Base-by-base conservation (phyloP, 2,888 invertebrate species). In the Priocnemis perturbator region DNA sequence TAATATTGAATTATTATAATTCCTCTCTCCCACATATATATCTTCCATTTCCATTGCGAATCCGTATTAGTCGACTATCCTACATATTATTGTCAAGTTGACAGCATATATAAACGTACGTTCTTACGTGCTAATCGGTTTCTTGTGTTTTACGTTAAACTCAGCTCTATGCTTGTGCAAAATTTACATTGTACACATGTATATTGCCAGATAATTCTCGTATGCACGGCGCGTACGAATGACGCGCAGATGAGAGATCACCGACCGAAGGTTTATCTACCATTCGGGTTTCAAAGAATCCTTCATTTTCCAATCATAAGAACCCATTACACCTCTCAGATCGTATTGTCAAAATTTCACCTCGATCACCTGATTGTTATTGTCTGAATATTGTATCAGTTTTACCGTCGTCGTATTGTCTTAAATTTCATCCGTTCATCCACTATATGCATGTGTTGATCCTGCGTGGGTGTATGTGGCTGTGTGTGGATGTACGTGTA, bases 71-170 rank as follows among this genome's bases (percentile, higher is more conserved):
- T 75, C 79, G 69, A 72, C 81, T 85, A 85, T 70, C 69, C 78
- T 85, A 85, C 80, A 72, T 81, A 78, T 89, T 89, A 89, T 88
- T 89, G 89, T 89, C 88, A 84, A 87, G 79, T 84, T 83, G 85
- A 89, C 89, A 88, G 89, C 88, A 88, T 87, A 84, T 83, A 85
- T 81, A 78, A 80, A 81, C 77, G 76, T 82, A 77, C 68, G 57
- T 78, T 61, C 72, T 80, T 81, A 80, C 65, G 60, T 37, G 63
- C 66, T 78, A 77, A 37, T 69, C 66, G 64, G 68, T 19, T 19
- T 53, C 26, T 9, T 26, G 23, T 23, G 30, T 55, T 19, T 45
- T 58, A 60, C 20, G 26, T 50, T 50, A 60, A 60, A 60, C 50
- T 48, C 30, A 60, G 21, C 67, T 65, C 82, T 84, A 87, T 78